Evolutionary conservation across 2,113 vertebrate genomes (phyloP).

Genomic region (Hydrolagus affinis): DNA sequence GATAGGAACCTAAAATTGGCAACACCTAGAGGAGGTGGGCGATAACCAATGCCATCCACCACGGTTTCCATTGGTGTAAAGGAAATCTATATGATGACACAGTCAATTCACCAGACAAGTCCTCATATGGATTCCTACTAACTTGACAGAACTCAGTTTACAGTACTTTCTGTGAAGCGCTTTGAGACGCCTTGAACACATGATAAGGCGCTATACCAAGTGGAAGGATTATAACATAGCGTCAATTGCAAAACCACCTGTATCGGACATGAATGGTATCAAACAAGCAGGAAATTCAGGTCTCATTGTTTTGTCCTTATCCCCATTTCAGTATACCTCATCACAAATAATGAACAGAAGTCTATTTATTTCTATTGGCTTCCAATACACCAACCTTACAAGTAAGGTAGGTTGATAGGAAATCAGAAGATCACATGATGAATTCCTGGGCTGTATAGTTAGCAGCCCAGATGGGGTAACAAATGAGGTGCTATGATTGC

Average conservation of each 20-base stretch:
- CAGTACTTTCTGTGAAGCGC: too few relatives aligned
- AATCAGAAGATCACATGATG: too few relatives aligned
- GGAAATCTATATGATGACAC: neutral
- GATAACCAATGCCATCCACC: neutral
- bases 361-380: neutral
- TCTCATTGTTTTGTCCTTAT: too few relatives aligned
- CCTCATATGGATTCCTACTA: neutral
- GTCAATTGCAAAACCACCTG: neutral
- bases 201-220: too few relatives aligned
- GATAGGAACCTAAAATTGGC: neutral
- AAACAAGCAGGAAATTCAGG: too few relatives aligned
- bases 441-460: too few relatives aligned
- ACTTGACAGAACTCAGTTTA: neutral
- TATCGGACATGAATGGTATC: neutral
- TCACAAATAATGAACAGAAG: neutral
- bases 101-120: neutral
- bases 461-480: too few relatives aligned
- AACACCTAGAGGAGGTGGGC: neutral
- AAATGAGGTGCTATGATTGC: too few relatives aligned
- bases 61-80: neutral
- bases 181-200: too few relatives aligned
- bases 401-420: too few relatives aligned
- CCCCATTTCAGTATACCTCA: neutral
- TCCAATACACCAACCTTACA: too few relatives aligned
- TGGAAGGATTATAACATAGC: too few relatives aligned